Evolutionary conservation across 64 coral and sea anemone species (phyloP).

Genomic region (Montipora sp.): DNA sequence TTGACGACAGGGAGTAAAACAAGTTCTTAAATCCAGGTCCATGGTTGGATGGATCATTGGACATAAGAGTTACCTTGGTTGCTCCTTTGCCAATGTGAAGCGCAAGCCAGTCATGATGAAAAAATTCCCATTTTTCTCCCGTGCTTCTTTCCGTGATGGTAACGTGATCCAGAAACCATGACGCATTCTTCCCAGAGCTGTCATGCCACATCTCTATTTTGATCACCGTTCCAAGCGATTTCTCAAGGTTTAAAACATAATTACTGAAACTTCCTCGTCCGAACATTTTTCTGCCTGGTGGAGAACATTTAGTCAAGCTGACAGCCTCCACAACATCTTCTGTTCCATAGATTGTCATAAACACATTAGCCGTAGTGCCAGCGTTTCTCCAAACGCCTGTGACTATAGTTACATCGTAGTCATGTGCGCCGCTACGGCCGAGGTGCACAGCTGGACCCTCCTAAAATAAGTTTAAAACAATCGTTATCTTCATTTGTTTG

Average conservation of each 20-base stretch:
- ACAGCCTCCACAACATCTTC: not conserved
- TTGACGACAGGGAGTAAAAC: not conserved
- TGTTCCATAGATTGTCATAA: conserved; percentile 13
- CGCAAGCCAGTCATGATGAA: conserved; percentile 28
- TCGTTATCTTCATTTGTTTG: not conserved
- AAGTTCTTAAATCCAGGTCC: conserved; percentile 29
- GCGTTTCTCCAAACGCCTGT: conserved; percentile 32
- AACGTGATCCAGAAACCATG: conserved; percentile 31
- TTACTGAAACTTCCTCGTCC: conserved; percentile 9
- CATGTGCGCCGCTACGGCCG: not conserved
- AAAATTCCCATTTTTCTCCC: not conserved
- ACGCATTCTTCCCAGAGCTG: not conserved
- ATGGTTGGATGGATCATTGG: not conserved
- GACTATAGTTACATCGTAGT: conserved; percentile 9
- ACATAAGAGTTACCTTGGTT: conserved; percentile 3
- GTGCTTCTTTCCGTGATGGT: not conserved
- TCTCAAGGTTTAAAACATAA: not conserved
- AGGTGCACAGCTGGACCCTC: not conserved
- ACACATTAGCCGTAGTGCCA: conserved; percentile 23
- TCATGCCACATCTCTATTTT: conserved; percentile 41
- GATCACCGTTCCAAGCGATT: conserved; percentile 5
- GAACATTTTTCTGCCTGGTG: not conserved
- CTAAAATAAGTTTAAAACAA: not conserved
- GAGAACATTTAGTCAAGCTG: not conserved
- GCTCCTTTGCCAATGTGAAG: conserved; percentile 9